phyloP scores from a whole-genome alignment of 2,888 invertebrate species.

The Acronicta leporina region DNA sequence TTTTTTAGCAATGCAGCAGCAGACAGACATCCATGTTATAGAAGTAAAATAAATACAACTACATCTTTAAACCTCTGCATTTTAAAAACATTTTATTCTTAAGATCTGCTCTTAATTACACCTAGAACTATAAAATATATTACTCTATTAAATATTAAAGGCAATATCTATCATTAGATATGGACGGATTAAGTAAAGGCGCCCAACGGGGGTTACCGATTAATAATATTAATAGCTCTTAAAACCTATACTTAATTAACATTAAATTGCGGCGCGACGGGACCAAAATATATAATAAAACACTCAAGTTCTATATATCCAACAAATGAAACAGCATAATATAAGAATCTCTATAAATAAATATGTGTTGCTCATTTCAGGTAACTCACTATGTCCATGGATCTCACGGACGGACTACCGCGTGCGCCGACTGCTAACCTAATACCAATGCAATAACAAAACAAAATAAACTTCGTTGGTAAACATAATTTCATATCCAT shows the following conservation, averaged over 20 bases:
- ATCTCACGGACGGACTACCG: conserved; percentile 74
- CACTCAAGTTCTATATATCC: conserved; percentile 76
- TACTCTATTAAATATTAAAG: conserved; percentile 89
- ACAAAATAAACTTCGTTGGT: conserved; percentile 86
- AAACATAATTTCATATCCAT: conserved; percentile 87
- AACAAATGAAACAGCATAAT: conserved; percentile 83
- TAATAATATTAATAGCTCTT: conserved; percentile 86
- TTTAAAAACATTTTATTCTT: conserved; percentile 81
- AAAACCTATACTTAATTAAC: conserved; percentile 72
- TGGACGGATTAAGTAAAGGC: conserved; percentile 89
- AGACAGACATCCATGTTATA: conserved; percentile 59
- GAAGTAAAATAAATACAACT: conserved; percentile 75
- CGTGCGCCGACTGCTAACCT: conserved; percentile 65
- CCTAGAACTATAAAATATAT: conserved; percentile 88
- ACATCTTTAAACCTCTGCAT: conserved; percentile 81
- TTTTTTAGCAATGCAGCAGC: conserved; percentile 59
- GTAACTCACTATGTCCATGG: conserved; percentile 85
- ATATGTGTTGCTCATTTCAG: conserved; percentile 83
- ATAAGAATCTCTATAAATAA: conserved; percentile 85
- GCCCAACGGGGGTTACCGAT: conserved; percentile 87
- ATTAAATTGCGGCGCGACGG: conserved; percentile 77
- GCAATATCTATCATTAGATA: conserved; percentile 88
- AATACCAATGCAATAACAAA: conserved; percentile 80
- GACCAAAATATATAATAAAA: conserved; percentile 71
- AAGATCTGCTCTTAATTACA: conserved; percentile 80